These are phyloP conservation scores for Nymphalis urticae DNA, from an alignment of 2,888 invertebrate genomes.

Conservation along the genomic window DNA sequence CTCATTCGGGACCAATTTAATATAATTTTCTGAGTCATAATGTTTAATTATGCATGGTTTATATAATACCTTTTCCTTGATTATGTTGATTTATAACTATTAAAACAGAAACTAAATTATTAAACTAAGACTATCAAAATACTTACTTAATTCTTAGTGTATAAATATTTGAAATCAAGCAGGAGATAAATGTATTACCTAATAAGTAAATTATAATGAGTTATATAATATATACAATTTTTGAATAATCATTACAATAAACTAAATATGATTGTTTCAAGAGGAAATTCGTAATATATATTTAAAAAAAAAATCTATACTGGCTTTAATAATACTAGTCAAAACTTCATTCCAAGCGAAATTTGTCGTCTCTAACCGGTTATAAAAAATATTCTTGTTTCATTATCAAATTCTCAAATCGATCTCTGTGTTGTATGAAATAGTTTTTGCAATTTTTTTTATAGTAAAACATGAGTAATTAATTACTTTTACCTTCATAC, in stretches of 20 bases:
- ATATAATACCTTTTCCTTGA: neutral
- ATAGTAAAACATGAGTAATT: neutral
- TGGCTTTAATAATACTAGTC: conserved; percentile 14
- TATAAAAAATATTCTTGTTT: conserved; percentile 15
- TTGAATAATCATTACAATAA: too few species aligned
- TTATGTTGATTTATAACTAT: neutral
- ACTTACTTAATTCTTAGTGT: too few species aligned
- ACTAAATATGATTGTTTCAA: too few species aligned
- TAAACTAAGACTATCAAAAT: too few species aligned
- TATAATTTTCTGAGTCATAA: conserved; percentile 11
- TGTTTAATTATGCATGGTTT: neutral
- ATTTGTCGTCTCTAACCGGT: conserved; percentile 26
- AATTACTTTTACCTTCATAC: neutral
- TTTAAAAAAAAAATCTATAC: neutral
- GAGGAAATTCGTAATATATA: neutral
- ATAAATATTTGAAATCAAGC: too few species aligned
- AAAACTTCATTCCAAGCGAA: conserved; percentile 33
- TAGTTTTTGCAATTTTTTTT: neutral
- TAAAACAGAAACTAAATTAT: too few species aligned
- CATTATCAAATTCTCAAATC: neutral
- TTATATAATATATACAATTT: too few species aligned
- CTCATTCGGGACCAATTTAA: conserved; percentile 11
- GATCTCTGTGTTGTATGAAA: conserved; percentile 8
- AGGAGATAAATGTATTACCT: too few species aligned
- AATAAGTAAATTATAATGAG: too few species aligned